Percentiles rank a stretch among this genome's conserved stretches.
phyloP scores from a whole-genome alignment of 1,140 invertebrate genomes.

The Olivierus martensii region DNA sequence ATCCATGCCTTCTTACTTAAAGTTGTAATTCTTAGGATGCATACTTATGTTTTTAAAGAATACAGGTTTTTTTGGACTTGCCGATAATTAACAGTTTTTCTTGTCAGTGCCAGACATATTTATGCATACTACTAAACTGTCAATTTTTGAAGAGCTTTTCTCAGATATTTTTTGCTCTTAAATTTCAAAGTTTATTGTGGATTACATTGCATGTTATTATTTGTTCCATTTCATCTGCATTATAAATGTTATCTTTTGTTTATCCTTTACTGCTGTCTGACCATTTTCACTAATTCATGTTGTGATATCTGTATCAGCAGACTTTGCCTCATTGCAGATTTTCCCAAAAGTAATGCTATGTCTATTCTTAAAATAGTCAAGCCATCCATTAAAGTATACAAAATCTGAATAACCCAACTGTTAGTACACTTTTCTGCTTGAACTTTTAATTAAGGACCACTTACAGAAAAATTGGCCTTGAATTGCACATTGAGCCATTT shows the following conservation, averaged over 20 bases:
- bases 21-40: not conserved
- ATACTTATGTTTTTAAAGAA: not conserved
- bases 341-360: conserved; percentile 20
- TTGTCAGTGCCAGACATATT: conserved; percentile 2
- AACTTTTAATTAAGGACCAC: conserved; percentile 11
- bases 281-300: conserved; percentile 15
- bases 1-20: not conserved
- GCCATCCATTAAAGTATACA: conserved; percentile 18
- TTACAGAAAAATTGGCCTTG: conserved; percentile 4
- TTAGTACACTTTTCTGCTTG: conserved; percentile 20
- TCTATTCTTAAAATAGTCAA: conserved; percentile 19
- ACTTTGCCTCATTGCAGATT: conserved; percentile 10
- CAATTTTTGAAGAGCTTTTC: not conserved
- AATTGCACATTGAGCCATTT: not conserved
- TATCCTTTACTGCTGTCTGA: conserved; percentile 15
- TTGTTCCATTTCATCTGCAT: conserved; percentile 18
- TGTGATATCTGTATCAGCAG: conserved; percentile 10
- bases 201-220: conserved; percentile 15
- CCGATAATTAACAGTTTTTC: not conserved
- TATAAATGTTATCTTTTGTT: conserved; percentile 17
- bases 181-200: not conserved
- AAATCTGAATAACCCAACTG: conserved; percentile 19
- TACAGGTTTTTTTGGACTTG: not conserved
- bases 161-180: not conserved
- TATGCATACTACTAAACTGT: no score